A percentile compares a stretch with the other conserved stretches of the same genome.
Evolutionary conservation across 2,113 vertebrate genomes (phyloP).

Genomic region (Cyprinodon variegatus): DNA sequence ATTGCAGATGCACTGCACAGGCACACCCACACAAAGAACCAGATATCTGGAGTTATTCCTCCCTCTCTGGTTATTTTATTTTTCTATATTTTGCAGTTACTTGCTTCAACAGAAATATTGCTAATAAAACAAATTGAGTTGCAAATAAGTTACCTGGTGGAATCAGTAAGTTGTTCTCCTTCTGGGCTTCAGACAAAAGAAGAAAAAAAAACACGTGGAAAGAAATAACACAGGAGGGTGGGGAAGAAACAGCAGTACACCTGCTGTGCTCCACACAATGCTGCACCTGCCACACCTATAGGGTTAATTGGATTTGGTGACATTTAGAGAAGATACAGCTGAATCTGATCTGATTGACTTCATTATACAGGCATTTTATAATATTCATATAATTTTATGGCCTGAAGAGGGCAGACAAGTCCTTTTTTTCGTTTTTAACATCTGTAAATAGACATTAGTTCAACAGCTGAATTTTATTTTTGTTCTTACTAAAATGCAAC

Average conservation of each 20-base stretch:
- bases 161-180: conserved; percentile 59
- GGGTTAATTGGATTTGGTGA: conserved; percentile 67
- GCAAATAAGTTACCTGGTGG: conserved; percentile 72
- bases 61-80: conserved; percentile 25
- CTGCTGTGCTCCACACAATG: conserved; percentile 41
- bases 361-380: conserved; percentile 7
- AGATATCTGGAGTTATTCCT: not conserved
- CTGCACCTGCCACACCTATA: conserved; percentile 59
- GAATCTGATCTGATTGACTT: conserved; percentile 33
- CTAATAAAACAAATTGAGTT: conserved; percentile 75
- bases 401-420: conserved; percentile 78
- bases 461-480: not conserved
- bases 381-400: conserved; percentile 44
- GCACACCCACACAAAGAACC: conserved; percentile 9
- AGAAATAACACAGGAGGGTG: conserved; percentile 32
- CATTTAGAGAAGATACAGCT: conserved; percentile 16
- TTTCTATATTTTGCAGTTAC: conserved; percentile 46
- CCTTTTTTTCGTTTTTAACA: conserved; percentile 27
- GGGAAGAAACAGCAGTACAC: conserved; percentile 13
- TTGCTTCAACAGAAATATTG: conserved; percentile 55
- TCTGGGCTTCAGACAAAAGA: conserved; percentile 24
- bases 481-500: not conserved
- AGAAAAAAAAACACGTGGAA: conserved; percentile 14
- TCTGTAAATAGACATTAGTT: not conserved
- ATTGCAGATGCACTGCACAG: conserved; percentile 37